Conservation (phyloP, 2,797 vertebrate species). For the Pelodytes ibericus region DNA sequence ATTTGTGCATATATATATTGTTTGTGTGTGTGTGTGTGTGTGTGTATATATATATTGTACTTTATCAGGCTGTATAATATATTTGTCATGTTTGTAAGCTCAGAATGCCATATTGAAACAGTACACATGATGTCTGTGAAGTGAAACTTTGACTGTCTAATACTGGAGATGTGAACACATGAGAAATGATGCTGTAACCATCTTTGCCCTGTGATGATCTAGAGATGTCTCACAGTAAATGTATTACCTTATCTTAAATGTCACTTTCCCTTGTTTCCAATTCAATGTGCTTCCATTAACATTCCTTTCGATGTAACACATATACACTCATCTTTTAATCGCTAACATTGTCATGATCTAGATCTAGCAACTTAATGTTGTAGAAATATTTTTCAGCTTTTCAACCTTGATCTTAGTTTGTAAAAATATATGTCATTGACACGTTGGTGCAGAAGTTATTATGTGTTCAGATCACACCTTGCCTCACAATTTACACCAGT, state of each 20-base stretch:
- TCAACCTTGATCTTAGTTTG: neutral
- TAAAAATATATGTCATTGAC: neutral
- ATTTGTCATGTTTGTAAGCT: no score
- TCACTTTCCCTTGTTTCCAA: neutral
- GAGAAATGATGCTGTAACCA: neutral
- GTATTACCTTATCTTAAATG: neutral
- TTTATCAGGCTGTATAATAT: no score
- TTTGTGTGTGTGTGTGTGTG: no score
- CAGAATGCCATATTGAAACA: no score
- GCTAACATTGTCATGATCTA: neutral
- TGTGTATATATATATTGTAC: no score
- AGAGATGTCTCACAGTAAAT: slow-evolving; percentile 1
- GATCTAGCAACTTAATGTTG: neutral
- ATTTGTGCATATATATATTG: no score
- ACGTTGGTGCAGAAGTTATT: neutral
- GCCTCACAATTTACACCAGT: no score
- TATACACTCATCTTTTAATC: neutral
- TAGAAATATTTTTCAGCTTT: neutral
- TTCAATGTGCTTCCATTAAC: neutral
- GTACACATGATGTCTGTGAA: no score
- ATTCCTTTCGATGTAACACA: neutral
- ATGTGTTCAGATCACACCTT: no score
- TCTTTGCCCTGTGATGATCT: neutral
- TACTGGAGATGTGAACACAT: neutral
- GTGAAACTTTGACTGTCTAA: neutral